A percentile compares a stretch with the other conserved stretches of the same genome.
phyloP scores from a whole-genome alignment of 2,797 vertebrate genomes.

The Aselliscus stoliczkanus region DNA sequence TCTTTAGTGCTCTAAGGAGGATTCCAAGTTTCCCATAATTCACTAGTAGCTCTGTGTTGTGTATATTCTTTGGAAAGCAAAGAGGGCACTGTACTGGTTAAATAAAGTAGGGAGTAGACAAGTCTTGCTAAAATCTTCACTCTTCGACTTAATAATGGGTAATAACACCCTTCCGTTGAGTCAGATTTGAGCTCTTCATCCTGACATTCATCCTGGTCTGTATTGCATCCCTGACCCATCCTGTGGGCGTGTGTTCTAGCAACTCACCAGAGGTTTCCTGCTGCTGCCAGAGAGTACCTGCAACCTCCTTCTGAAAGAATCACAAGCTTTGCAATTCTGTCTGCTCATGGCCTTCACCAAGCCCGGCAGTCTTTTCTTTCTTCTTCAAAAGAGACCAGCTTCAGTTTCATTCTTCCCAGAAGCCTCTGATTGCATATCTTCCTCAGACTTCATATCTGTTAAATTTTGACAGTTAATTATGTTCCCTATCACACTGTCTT shows the following conservation, averaged over 20 bases:
- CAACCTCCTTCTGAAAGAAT: background rate
- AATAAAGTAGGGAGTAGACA: background rate
- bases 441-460: background rate
- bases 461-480: conserved; percentile 33
- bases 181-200: background rate
- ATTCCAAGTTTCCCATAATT: background rate
- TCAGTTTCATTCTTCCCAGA: background rate
- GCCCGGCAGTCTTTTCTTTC: background rate
- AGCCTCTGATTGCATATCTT: background rate
- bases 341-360: background rate
- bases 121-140: background rate
- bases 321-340: background rate
- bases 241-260: accelerated
- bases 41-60: background rate
- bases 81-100: background rate
- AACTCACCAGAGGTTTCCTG: background rate
- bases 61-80: background rate
- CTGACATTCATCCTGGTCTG: background rate
- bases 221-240: background rate
- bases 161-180: background rate
- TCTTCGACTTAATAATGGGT: background rate
- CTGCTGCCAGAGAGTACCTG: background rate
- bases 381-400: background rate
- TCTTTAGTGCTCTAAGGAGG: background rate
- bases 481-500: background rate